These are phyloP conservation scores for Elachura formosa DNA, from an alignment of 2,113 vertebrate species.

Conservation along the genomic window DNA sequence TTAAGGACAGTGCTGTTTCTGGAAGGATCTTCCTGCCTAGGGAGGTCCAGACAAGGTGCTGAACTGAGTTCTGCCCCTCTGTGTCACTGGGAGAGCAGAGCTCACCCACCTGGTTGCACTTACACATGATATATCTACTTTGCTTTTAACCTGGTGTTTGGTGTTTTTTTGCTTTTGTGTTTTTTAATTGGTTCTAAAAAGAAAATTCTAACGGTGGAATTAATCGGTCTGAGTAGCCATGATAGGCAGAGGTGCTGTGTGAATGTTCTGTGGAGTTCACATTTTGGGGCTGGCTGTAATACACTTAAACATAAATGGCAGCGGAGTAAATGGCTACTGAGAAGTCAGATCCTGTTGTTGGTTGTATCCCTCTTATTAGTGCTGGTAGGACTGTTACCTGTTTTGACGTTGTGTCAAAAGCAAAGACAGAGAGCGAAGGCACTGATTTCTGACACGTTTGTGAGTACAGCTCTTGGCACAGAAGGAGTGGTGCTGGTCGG, in stretches of 20 bases:
- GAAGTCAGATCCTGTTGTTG: background rate
- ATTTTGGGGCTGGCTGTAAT: background rate
- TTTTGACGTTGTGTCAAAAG: background rate
- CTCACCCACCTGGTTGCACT: background rate
- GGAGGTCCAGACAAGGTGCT: background rate
- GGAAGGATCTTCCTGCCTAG: background rate
- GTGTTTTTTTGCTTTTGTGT: background rate
- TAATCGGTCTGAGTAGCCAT: background rate
- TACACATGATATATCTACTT: background rate
- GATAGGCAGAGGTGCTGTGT: background rate
- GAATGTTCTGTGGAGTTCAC: background rate
- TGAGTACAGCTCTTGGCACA: background rate
- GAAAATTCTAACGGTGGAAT: background rate
- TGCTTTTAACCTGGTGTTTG: accelerated
- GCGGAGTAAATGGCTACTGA: background rate
- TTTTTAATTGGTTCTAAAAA: background rate
- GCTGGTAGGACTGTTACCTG: background rate
- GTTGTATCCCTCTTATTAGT: background rate
- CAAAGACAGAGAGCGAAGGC: background rate
- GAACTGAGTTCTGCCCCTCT: background rate
- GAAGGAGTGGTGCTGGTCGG: accelerated
- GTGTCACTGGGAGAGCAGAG: background rate
- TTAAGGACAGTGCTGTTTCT: background rate
- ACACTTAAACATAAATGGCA: background rate
- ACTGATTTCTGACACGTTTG: accelerated